Evolutionary conservation across 1,140 invertebrate species (phyloP).

Genomic region (Panonychus citri): DNA sequence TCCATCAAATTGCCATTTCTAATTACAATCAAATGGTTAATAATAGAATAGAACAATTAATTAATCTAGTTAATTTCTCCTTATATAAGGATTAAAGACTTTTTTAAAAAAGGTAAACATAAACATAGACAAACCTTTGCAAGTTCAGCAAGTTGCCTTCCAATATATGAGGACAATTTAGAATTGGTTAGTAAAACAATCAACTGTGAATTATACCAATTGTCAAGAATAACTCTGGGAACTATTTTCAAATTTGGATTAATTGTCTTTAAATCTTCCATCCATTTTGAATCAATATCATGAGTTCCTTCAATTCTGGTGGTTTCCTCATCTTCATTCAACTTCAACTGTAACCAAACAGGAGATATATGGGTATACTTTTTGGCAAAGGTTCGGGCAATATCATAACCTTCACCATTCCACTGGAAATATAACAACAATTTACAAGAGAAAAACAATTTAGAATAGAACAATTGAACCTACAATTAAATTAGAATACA

Average conservation of each 20-base stretch:
- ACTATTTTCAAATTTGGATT: slow-evolving; percentile 25
- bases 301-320: slow-evolving; percentile 28
- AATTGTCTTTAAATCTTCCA: slow-evolving; percentile 35
- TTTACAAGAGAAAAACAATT: not conserved
- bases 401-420: slow-evolving; percentile 81
- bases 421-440: slow-evolving; percentile 38
- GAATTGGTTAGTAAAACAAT: slow-evolving; percentile 6
- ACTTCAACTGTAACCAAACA: slow-evolving; percentile 68
- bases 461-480: not conserved
- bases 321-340: slow-evolving; percentile 25
- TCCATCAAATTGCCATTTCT: slow-evolving; percentile 49
- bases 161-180: slow-evolving; percentile 6
- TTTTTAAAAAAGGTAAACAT: no score
- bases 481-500: slow-evolving; percentile 20
- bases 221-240: slow-evolving; percentile 62
- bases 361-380: slow-evolving; percentile 80
- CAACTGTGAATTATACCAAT: slow-evolving; percentile 32
- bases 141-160: slow-evolving; percentile 11
- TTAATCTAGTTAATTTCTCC: not conserved
- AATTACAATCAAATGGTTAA: slow-evolving; percentile 6
- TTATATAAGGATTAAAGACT: not conserved
- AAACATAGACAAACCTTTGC: slow-evolving; percentile 10
- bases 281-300: slow-evolving; percentile 54
- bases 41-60: no score
- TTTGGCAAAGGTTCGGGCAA: slow-evolving; percentile 62